Evolutionary conservation across 2,113 vertebrate genomes (phyloP), one percentile per base, ranked within the genome.

Genomic region (Hypomesus transpacificus): DNA sequence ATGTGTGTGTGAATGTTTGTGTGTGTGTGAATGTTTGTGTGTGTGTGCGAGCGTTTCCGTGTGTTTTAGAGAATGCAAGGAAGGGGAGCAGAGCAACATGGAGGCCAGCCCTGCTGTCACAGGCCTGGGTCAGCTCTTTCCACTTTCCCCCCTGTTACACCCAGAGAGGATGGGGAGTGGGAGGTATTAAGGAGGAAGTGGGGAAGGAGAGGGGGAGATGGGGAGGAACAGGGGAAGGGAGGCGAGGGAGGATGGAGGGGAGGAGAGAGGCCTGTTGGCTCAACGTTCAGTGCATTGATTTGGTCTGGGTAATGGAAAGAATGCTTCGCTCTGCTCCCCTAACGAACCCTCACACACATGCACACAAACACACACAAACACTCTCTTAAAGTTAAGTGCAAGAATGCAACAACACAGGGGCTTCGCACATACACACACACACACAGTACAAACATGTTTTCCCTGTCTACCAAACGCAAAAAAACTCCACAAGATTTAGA

Each of bases 251-350:
- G 13, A 17, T 8, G 54, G 16, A 17, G 13, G 16, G 13, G 74
- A 67, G 83, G 82, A 76, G 66, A 66, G 74, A 69, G 75, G 82
- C 4, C 26, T 76, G 69, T 65, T 54, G 20, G 69, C 75, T 73
- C 28, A 64, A 69, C 76, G 76, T 64, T 73, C 66, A 62, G 69
- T 83, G 78, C 87, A 90, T 91, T 83, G 90, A 91, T 91, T 91
- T 88, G 85, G 82, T 87, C 86, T 87, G 87, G 83, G 89, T 90
- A 91, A 90, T 91, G 90, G 91, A 91, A 91, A 92, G 87, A 92
- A 90, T 90, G 86, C 84, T 80, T 85, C 77, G 84, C 88, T 83
- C 78, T 69, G 66, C 76, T 83, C 84, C 87, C 82, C 69, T 73
- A 82, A 87, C 80, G 75, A 64, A 73, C 67, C 24, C 67, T 50